Percentiles rank a stretch among this genome's conserved stretches.
Evolutionary conservation across 1,140 invertebrate species (phyloP).

Genomic region (Drosophila insularis): DNA sequence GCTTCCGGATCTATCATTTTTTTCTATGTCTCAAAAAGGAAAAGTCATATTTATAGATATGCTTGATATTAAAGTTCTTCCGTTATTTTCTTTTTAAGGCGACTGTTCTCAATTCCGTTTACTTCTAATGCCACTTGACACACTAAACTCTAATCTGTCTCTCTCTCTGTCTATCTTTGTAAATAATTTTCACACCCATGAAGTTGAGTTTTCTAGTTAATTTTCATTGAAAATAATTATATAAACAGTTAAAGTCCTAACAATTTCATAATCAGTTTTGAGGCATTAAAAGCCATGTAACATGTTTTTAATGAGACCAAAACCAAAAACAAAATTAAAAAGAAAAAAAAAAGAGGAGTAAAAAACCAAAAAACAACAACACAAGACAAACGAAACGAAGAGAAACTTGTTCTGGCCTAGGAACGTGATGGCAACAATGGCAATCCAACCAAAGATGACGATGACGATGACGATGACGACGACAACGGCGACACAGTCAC

Average conservation of each 20-base stretch:
- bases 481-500: slow-evolving; percentile 31
- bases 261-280: slow-evolving; percentile 69
- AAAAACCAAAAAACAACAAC: slow-evolving; percentile 40
- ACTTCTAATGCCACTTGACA: not conserved
- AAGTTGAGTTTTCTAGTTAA: slow-evolving; percentile 25
- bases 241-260: slow-evolving; percentile 63
- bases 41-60: not conserved
- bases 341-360: slow-evolving; percentile 27
- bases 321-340: slow-evolving; percentile 23
- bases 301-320: slow-evolving; percentile 75
- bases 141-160: not conserved
- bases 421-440: slow-evolving; percentile 77
- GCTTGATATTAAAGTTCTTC: not conserved
- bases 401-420: slow-evolving; percentile 63
- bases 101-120: not conserved
- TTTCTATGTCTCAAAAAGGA: too few relatives aligned
- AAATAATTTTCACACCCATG: slow-evolving; percentile 21
- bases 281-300: slow-evolving; percentile 67
- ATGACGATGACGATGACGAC: not conserved
- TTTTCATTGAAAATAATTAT: slow-evolving; percentile 68
- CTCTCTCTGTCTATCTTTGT: not conserved
- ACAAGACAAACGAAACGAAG: not conserved
- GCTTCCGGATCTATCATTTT: too few relatives aligned
- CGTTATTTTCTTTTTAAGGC: not conserved
- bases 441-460: slow-evolving; percentile 33